Evolutionary conservation across 1,140 invertebrate genomes (phyloP).

Genomic region (Mamestra configurata): DNA sequence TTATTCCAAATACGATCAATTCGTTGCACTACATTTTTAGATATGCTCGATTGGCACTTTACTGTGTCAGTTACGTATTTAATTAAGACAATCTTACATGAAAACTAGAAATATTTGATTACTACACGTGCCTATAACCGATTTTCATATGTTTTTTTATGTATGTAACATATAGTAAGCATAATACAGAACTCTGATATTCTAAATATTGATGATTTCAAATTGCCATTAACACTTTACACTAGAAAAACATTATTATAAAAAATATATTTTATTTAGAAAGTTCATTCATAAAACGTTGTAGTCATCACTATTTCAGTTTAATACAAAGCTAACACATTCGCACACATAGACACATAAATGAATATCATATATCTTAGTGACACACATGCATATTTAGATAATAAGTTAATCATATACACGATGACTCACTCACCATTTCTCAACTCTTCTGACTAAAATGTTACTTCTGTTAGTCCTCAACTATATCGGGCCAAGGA

Average conservation of each 20-base stretch:
- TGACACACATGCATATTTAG: neutral
- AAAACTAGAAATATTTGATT: neutral
- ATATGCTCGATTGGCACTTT: constrained; percentile 1
- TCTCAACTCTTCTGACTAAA: constrained; percentile 2
- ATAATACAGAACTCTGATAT: too few species aligned
- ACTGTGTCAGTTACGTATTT: constrained; percentile 34
- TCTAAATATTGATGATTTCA: too few species aligned
- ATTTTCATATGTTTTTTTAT: too few species aligned
- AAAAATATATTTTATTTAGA: neutral
- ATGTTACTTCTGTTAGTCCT: neutral
- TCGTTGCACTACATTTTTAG: neutral
- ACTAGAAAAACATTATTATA: neutral
- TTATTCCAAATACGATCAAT: neutral
- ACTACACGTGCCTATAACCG: neutral
- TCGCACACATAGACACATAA: neutral
- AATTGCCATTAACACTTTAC: too few species aligned
- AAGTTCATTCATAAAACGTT: neutral
- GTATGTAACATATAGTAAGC: too few species aligned
- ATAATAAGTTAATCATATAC: neutral
- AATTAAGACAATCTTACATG: neutral
- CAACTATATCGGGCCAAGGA: constrained; percentile 10
- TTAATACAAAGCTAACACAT: neutral
- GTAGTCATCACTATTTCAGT: neutral
- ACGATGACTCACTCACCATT: constrained; percentile 7
- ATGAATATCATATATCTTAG: neutral